Conservation (phyloP, 2,888 invertebrate genomes). For the Agapostemon virescens region DNA sequence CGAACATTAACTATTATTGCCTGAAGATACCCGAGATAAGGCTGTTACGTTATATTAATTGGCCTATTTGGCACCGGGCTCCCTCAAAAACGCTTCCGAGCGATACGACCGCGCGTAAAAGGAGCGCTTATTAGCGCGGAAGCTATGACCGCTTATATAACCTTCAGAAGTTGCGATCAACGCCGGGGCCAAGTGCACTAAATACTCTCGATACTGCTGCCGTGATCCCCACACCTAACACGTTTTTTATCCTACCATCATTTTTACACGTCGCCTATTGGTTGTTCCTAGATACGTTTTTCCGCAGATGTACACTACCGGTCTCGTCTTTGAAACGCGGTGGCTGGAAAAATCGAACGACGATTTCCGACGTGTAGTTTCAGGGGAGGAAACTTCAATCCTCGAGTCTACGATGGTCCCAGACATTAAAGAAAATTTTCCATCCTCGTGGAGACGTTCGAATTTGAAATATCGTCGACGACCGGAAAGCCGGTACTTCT, state of each 20-base stretch:
- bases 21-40: constrained; percentile 52
- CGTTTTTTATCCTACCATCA: not conserved
- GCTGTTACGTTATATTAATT: constrained; percentile 56
- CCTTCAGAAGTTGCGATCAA: constrained; percentile 1
- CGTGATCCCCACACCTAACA: not conserved
- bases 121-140: constrained; percentile 27
- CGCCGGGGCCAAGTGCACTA: not conserved
- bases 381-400: not conserved
- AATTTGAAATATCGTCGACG: too few species aligned
- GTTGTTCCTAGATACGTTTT: too few species aligned
- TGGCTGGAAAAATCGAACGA: too few species aligned
- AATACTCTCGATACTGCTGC: not conserved
- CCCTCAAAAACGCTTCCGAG: constrained; percentile 30
- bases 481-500: too few species aligned
- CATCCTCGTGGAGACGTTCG: too few species aligned
- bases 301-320: too few species aligned
- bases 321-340: not conserved
- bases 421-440: not conserved
- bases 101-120: constrained; percentile 19
- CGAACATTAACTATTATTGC: constrained; percentile 55
- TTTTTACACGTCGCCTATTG: not conserved
- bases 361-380: too few species aligned
- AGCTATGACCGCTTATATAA: constrained; percentile 5
- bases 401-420: not conserved
- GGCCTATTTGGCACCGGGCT: constrained; percentile 50